A percentile compares a stretch with the other conserved stretches of the same genome.
Conservation (phyloP, 2,113 vertebrate species). For the Procavia capensis region DNA sequence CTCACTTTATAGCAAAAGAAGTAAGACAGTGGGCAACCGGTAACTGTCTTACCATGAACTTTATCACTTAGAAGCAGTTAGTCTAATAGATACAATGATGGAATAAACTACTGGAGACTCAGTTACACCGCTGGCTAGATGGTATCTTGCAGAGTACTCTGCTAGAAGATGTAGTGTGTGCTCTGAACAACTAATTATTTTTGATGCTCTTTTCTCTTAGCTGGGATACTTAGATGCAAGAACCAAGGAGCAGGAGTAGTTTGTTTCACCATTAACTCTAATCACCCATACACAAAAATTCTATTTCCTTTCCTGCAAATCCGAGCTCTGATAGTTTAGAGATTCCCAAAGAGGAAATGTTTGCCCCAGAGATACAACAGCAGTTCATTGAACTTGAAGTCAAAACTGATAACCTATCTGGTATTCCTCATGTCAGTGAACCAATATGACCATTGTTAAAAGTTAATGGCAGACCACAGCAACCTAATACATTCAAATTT, state of each 20-base stretch:
- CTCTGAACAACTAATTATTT: neutral
- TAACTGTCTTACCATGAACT: neutral
- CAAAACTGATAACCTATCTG: neutral
- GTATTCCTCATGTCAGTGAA: neutral
- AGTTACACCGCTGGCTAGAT: neutral
- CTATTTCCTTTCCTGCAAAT: neutral
- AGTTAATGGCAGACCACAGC: neutral
- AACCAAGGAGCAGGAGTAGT: neutral
- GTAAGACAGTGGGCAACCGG: neutral
- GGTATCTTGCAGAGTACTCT: neutral
- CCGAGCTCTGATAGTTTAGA: neutral
- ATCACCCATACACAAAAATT: neutral
- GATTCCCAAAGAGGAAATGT: neutral
- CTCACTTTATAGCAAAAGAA: neutral
- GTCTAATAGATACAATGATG: neutral
- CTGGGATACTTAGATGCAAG: neutral
- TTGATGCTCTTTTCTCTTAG: neutral
- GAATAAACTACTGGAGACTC: neutral
- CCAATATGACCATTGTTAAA: neutral
- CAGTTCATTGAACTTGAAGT: neutral
- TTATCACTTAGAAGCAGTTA: neutral
- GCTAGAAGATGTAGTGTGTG: neutral
- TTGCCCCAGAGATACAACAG: neutral
- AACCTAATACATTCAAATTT: neutral
- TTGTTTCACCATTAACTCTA: neutral